A percentile compares a stretch with the other conserved stretches of the same genome.
phyloP scores from a whole-genome alignment of 2,797 vertebrate species.

The Siniperca scherzeri region DNA sequence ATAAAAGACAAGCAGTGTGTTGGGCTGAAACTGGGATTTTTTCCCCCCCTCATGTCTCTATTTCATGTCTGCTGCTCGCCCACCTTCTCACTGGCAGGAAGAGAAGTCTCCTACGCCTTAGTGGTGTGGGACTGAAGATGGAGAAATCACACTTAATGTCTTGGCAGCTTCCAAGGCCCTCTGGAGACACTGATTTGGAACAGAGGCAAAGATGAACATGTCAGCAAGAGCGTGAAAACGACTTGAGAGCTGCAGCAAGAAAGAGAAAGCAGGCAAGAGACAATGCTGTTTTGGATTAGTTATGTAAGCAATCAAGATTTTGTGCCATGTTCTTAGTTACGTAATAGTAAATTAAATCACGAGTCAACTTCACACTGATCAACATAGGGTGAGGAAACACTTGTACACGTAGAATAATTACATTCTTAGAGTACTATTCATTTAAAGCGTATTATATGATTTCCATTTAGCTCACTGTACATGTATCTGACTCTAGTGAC shows the following conservation, averaged over 20 bases:
- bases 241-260: conserved; percentile 43
- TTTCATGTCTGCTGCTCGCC: conserved; percentile 73
- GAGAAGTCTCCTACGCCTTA: conserved; percentile 71
- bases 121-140: conserved; percentile 70
- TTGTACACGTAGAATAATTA: background rate
- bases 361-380: conserved; percentile 40
- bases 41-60: conserved; percentile 25
- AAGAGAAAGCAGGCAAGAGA: conserved; percentile 57
- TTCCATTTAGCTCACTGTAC: background rate
- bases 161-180: conserved; percentile 73
- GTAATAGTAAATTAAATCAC: conserved; percentile 44
- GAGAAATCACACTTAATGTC: conserved; percentile 74
- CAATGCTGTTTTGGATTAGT: conserved; percentile 70
- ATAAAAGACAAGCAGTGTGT: conserved; percentile 66
- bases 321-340: conserved; percentile 56
- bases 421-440: conserved; percentile 2
- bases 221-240: conserved; percentile 52
- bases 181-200: conserved; percentile 65
- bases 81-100: conserved; percentile 79
- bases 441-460: background rate
- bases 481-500: background rate
- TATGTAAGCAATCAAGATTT: conserved; percentile 71
- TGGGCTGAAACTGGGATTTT: conserved; percentile 50
- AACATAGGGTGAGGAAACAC: conserved; percentile 5
- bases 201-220: conserved; percentile 60